Evolutionary conservation across 2,888 invertebrate genomes (phyloP), one percentile per base, ranked within the genome.

Genomic region (Villa cingulata): DNA sequence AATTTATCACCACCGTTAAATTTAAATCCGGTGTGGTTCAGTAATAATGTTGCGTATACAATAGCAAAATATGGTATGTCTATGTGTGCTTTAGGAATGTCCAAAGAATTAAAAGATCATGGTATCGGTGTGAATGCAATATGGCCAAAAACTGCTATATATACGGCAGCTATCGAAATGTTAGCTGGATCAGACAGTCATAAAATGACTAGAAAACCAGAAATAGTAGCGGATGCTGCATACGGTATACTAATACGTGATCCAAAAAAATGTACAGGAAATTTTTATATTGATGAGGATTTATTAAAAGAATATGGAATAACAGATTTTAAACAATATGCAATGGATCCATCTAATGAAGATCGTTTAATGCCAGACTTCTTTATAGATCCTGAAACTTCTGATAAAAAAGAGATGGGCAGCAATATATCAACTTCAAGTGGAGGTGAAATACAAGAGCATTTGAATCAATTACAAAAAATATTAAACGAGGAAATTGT

Each of bases 21-120:
- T 64, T 77, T 97, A 83, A 77, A 80, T 56, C 80, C 90, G 1
- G 73, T 78, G 56, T 97, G 97, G 97, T 78, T 97, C 65, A 78
- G 80, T 44, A 75, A 84, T 54, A 88, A 95, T 69, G 86, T 92
- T 41, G 96, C 95, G 1, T 97, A 98, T 69, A 95, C 96, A 1
- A 96, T 96, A 83, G 91, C 97, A 3, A 97, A 97, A 65, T 97
- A 92, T 66, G 96, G 95, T 19, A 96, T 96, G 96, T 94, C 94
- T 0, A 89, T 97, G 91, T 96, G 95, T 67, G 94, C 88, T 2
- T 72, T 97, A 15, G 96, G 97, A 16, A 94, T 96, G 91, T 79
- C 92, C n/a, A 87, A 85, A 53, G 97, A 97, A 71, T 87, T 95
- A 60, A 81, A 78, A 59, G 74, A 76, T 0, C 76, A 77, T 55